phyloP scores from a whole-genome alignment of 2,797 vertebrate genomes.

The Acanthiza pusilla region DNA sequence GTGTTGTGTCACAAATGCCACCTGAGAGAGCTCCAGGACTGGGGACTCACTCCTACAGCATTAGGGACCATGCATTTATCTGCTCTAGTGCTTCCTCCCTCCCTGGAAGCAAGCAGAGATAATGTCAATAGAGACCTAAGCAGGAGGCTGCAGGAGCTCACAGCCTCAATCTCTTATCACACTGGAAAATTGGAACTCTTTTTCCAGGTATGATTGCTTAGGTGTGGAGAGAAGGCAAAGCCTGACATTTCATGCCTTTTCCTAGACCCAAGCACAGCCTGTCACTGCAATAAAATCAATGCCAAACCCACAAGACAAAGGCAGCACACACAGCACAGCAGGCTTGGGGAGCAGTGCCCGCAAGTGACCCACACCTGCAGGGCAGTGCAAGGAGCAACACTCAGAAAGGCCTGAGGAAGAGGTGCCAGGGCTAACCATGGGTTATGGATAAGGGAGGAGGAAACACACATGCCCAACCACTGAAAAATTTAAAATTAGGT shows the following conservation, averaged over 20 bases:
- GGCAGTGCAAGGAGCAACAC: background rate
- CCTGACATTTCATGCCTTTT: background rate
- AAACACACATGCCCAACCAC: background rate
- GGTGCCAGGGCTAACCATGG: accelerated
- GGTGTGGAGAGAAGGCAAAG: background rate
- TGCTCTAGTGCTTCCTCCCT: background rate
- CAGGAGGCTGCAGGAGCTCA: background rate
- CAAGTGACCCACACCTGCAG: background rate
- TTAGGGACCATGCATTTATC: background rate
- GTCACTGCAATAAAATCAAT: background rate
- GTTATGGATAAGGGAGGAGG: background rate
- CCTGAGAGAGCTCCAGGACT: background rate
- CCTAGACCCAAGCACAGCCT: background rate
- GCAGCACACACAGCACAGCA: background rate
- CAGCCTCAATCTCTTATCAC: background rate
- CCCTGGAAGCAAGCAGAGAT: background rate
- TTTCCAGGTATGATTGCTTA: background rate
- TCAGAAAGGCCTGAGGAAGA: background rate
- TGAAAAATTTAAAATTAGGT: background rate
- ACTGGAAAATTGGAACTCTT: background rate
- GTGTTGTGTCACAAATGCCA: background rate
- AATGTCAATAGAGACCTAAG: background rate
- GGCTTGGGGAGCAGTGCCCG: background rate
- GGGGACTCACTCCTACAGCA: accelerated
- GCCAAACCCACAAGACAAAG: background rate